Base-by-base conservation (phyloP, 2,888 invertebrate genomes). In the Epirrhoe tristata region DNA sequence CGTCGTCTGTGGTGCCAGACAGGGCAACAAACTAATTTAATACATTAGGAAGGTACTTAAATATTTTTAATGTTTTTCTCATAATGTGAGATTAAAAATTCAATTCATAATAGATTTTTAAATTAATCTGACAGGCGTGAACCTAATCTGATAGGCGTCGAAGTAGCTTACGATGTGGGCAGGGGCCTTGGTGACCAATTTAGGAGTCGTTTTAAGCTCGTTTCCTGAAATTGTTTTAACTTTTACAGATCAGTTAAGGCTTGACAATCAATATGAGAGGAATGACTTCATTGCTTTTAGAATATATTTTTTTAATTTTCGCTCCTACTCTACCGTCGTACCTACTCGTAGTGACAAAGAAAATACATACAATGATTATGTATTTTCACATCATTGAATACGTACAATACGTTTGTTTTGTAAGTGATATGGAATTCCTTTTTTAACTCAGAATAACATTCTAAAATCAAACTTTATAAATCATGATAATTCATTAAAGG, bases 101-200 rank as follows among this genome's bases (percentile, higher is more conserved):
- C 3, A 16, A 34, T 54, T 46, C 5, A 31, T 56, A 43, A 17
- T 31, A n/a, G 31, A 14, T 31, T 43, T 39, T 43, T 39, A 12
- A 16, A 36, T 2, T 39, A 56, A 57, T 57, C 48, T 24, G 39
- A 62, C 54, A 58, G 39, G 62, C 59, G 36, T 56, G 50, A 71
- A 71, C 68, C 70, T 70, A 77, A 74, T 74, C 77, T 75, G 77
- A 79, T 79, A 79, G 78, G 76, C 77, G 70, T 77, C 74, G 57
- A 56, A 67, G 75, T 76, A 81, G 79, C 78, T 77, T 75, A 57
- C 48, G 51, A 60, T 56, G 85, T 83, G 82, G 86, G 85, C 77
- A 79, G 76, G 67, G 74, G 74, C 82, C 84, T 81, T 82, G 81
- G 73, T 74, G 61, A 66, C 58, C 51, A 31, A 55, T 58, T 72